phyloP scores from a whole-genome alignment of 2,797 vertebrate genomes.

The Sebastes matsubarae region DNA sequence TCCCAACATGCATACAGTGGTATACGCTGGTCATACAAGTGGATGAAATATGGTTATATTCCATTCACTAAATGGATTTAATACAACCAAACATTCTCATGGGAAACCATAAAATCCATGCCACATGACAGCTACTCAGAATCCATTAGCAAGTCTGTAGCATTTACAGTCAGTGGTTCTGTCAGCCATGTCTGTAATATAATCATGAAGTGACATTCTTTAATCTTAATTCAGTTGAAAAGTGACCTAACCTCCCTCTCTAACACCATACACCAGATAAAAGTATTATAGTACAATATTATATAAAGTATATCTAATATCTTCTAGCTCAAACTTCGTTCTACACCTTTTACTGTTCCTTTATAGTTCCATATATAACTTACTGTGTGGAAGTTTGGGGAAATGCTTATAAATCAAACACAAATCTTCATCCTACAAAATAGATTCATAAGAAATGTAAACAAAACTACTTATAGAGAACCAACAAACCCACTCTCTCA shows the following conservation, averaged over 20 bases:
- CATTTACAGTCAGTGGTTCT: background rate
- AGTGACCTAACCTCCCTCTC: background rate
- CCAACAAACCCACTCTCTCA: background rate
- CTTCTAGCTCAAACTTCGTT: background rate
- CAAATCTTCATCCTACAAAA: background rate
- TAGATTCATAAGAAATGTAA: too few relatives aligned
- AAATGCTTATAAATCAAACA: background rate
- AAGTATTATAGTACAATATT: too few relatives aligned
- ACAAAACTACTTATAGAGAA: too few relatives aligned
- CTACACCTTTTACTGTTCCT: background rate
- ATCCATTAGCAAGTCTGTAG: conserved; percentile 27
- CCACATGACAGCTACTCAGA: conserved; percentile 21
- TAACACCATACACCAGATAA: background rate
- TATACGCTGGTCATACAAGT: background rate
- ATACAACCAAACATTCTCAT: conserved; percentile 12
- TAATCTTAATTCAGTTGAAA: background rate
- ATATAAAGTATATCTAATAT: background rate
- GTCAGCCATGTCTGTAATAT: background rate
- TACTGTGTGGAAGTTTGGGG: background rate
- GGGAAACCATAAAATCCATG: conserved; percentile 1
- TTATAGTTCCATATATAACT: background rate
- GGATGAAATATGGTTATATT: background rate
- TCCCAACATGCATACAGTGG: background rate
- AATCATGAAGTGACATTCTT: background rate
- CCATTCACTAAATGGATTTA: background rate